Percentiles rank a stretch among this genome's conserved stretches.
phyloP scores from a whole-genome alignment of 2,888 invertebrate species.

The Leptinotarsa rubiginosa region DNA sequence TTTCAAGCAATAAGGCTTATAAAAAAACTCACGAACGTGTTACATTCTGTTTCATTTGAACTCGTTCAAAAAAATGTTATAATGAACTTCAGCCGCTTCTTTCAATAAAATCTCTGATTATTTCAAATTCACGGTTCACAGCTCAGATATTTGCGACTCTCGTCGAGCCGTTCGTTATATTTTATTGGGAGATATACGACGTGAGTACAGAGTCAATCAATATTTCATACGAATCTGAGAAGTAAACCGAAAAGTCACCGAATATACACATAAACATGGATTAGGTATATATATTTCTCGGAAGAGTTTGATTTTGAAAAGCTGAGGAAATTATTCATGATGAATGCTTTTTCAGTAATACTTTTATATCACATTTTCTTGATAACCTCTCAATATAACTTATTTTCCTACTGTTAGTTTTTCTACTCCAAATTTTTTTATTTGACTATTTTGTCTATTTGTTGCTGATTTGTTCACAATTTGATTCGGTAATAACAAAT shows the following conservation, averaged over 20 bases:
- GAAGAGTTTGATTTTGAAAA: background rate
- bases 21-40: no score
- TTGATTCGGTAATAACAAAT: slow-evolving; percentile 4
- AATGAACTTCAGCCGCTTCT: background rate
- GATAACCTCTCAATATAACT: background rate
- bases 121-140: background rate
- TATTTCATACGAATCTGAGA: background rate
- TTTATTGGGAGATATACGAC: slow-evolving; percentile 7
- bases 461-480: background rate
- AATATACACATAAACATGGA: slow-evolving; percentile 1
- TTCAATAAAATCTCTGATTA: background rate
- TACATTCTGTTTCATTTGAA: no score
- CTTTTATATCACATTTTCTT: background rate
- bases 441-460: background rate
- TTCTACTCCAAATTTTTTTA: background rate
- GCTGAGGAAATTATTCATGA: background rate
- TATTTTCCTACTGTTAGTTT: background rate
- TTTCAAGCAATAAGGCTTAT: no score
- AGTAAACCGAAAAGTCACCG: background rate
- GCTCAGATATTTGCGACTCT: background rate
- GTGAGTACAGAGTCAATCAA: background rate
- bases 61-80: no score
- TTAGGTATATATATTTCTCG: background rate
- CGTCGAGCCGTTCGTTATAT: background rate
- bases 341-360: background rate